Base-by-base conservation (phyloP, 1,140 invertebrate species). In the Steinernema khuongi region DNA sequence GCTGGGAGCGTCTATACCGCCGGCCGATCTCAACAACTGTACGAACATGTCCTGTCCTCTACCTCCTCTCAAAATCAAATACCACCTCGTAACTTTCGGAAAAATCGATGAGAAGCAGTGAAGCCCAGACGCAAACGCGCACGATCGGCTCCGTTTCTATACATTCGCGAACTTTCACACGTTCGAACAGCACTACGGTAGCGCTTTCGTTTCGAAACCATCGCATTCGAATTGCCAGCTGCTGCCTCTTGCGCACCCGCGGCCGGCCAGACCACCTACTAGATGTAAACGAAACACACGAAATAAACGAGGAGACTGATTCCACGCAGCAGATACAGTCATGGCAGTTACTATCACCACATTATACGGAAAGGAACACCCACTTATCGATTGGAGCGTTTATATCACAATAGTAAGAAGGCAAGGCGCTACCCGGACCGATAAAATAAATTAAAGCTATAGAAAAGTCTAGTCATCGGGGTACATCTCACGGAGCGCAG, bases 161-260 rank as follows among this genome's bases (percentile, higher is more conserved):
- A 60, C 50, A 60, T 60, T 60, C 50, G 50, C 50, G 50, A 60
- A 60, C 50, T 60, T 60, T 60, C 50, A 26, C 50, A 60, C 22
- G 50, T 60, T 60, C 50, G 50, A 60, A 60, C 50, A 26, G 14
- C 14, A 11, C 7, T 60, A 60, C 50, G 50, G 50, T 60, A 60
- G 22, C 50, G 7, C 26, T 60, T 60, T 60, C 26, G 68, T 68
- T 22, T 44, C 44, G 44, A 44, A 69, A 72, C 73, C 31, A 31
- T 67, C 31, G 73, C 31, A 11, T 22, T 32, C 31, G 68, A 74
- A 70, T 30, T 70, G 22, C 70, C 73, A 69, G 50, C 50, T 60
- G 50, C 22, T 60, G 11, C 4, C 7, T 17, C 14, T 22, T n/a
- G 14, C 7, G 36, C 36, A 11, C 36, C 7, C 36, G n/a, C n/a